Evolutionary conservation across 2,888 invertebrate species (phyloP).

Genomic region (Cotesia congregata): DNA sequence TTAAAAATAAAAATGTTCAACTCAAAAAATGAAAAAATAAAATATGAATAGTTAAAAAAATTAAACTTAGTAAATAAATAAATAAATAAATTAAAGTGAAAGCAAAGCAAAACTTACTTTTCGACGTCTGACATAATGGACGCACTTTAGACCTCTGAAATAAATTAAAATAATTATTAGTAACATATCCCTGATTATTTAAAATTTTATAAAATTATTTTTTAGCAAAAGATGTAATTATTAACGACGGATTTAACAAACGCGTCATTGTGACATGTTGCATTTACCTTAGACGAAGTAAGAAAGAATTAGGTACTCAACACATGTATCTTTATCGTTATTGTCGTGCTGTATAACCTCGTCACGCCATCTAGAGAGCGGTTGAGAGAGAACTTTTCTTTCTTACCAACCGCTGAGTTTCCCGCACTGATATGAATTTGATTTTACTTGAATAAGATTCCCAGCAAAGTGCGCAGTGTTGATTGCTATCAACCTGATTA

Average conservation of each 20-base stretch:
- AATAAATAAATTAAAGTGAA: conserved; percentile 31
- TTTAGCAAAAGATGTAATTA: conserved; percentile 54
- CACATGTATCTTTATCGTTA: conserved; percentile 36
- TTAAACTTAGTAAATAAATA: neutral
- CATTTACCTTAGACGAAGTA: conserved; percentile 59
- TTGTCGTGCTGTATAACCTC: conserved; percentile 43
- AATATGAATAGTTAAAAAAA: neutral
- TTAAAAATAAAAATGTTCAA: no score
- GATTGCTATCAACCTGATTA: neutral
- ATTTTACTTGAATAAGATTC: neutral
- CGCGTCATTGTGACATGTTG: conserved; percentile 45
- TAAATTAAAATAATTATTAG: conserved; percentile 57
- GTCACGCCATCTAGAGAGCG: neutral
- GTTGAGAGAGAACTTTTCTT: neutral
- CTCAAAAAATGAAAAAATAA: neutral
- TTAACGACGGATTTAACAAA: conserved; percentile 55
- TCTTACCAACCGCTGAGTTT: neutral
- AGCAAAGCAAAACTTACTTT: conserved; percentile 77
- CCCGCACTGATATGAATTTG: conserved; percentile 1
- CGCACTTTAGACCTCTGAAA: conserved; percentile 64
- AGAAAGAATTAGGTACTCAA: conserved; percentile 57
- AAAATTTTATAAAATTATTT: conserved; percentile 35
- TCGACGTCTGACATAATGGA: conserved; percentile 85
- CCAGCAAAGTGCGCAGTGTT: neutral
- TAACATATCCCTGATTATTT: conserved; percentile 29